Evolutionary conservation across 2,888 invertebrate species (phyloP).

Genomic region (Thyatira batis): DNA sequence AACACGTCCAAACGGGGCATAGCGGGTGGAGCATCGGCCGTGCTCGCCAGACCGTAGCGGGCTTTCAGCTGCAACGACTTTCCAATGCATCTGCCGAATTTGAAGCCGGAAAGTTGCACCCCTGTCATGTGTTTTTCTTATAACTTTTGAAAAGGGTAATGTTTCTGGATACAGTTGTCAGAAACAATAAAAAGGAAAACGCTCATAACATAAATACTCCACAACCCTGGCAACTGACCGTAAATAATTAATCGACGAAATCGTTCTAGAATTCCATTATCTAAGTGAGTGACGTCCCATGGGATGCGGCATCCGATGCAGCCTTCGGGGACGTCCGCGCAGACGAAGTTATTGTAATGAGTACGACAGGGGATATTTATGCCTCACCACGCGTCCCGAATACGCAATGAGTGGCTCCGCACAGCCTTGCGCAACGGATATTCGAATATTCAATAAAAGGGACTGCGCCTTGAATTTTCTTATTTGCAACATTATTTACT

Average conservation of each 20-base stretch:
- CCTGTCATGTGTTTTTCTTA: not conserved
- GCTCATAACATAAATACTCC: constrained; percentile 13
- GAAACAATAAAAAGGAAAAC: not conserved
- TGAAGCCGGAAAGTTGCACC: constrained; percentile 9
- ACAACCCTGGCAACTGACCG: constrained; percentile 9
- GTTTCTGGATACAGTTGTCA: not conserved
- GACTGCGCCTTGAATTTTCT: constrained; percentile 44
- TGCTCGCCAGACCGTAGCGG: constrained; percentile 68
- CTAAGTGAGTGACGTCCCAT: constrained; percentile 68
- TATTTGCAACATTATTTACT: constrained; percentile 59
- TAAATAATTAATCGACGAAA: constrained; percentile 56
- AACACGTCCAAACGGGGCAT: constrained; percentile 57
- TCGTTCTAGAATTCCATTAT: constrained; percentile 73
- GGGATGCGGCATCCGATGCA: constrained; percentile 64
- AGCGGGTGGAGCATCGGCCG: constrained; percentile 31
- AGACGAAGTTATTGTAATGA: constrained; percentile 77
- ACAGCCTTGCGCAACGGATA: constrained; percentile 14
- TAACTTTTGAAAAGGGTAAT: not conserved
- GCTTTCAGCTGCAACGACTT: constrained; percentile 58
- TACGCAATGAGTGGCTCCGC: constrained; percentile 61
- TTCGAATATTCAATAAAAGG: constrained; percentile 53
- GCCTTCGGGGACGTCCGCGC: constrained; percentile 62
- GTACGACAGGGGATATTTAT: constrained; percentile 79
- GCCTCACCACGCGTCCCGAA: constrained; percentile 72
- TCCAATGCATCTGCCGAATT: constrained; percentile 49